Evolutionary conservation across 2,797 vertebrate genomes (phyloP), one percentile per base, ranked within the genome.

Genomic region (Fistularia tabacaria): DNA sequence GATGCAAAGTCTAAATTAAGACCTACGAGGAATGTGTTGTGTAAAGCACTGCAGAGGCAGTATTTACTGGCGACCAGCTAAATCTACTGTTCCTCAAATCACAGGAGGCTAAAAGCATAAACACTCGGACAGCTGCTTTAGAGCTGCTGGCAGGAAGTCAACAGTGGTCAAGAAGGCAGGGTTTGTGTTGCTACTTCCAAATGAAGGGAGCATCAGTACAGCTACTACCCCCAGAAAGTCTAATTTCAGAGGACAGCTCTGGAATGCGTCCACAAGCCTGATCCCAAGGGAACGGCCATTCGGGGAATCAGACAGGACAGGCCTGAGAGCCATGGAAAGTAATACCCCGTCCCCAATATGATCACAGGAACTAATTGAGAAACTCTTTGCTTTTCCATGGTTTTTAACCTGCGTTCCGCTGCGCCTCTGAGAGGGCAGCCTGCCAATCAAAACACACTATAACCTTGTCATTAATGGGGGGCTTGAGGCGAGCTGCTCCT

Each of bases 181-280:
- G 83, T 81, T 84, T 91, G 82, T 62, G 74, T 84, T 72, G 60
- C 74, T 70, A 59, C 14, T 74, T 85, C 77, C 75, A 75, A 85
- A 85, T 84, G 85, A 90, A 90, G 84, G 88, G 86, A 76, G 75
- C 78, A 87, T 79, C 81, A 85, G 81, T 81, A 77, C 66, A 66
- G 82, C 85, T 80, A 75, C 57, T 65, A 71, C 73, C 80, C 81
- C 82, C 72, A 80, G 83, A 89, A 83, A 85, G 74, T 78, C 65
- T 79, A 75, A 85, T 85, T 84, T 77, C 77, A 88, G 79, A 83
- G 69, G 68, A 79, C 76, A 59, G 51, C 64, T 73, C 61, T 86
- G 85, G 88, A 87, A 78, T 3, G 6, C 57, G 59, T 78, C 84
- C 88, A 84, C 1, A 13, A 55, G 64, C 59, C 46, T 7, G 54